A percentile compares a stretch with the other conserved stretches of the same genome.
These are phyloP conservation scores for Otolemur crassicaudatus DNA, from an alignment of 2,797 vertebrate genomes.

Conservation along the genomic window DNA sequence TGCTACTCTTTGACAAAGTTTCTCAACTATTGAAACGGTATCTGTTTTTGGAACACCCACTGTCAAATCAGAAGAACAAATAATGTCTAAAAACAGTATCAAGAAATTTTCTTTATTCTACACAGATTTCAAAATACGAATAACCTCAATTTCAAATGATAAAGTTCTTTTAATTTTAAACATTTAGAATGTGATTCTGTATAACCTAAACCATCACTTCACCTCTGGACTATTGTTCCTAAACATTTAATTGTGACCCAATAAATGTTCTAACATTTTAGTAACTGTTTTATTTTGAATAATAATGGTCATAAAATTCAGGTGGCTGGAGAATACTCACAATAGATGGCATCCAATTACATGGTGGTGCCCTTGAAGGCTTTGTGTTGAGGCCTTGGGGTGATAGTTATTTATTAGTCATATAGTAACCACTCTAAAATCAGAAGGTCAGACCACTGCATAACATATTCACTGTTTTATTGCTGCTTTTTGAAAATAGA, in stretches of 20 bases:
- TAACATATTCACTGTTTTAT: background rate
- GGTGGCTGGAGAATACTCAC: slow-evolving; percentile 7
- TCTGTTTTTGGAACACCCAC: background rate
- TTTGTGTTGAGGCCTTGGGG: slow-evolving; percentile 13
- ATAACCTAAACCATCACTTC: background rate
- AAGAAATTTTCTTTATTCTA: background rate
- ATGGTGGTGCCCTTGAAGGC: background rate
- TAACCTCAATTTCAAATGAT: background rate
- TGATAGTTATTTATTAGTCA: slow-evolving; percentile 28
- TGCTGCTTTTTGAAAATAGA: slow-evolving; percentile 52
- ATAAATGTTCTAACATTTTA: slow-evolving; percentile 12
- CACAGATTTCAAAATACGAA: background rate
- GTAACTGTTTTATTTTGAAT: slow-evolving; percentile 52
- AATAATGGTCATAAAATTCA: slow-evolving; percentile 46
- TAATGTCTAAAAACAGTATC: background rate
- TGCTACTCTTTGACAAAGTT: background rate
- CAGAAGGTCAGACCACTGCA: background rate
- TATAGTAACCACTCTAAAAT: slow-evolving; percentile 24
- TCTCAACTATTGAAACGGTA: background rate
- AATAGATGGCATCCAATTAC: slow-evolving; percentile 63
- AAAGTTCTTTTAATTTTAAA: slow-evolving; percentile 18
- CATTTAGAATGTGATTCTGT: background rate
- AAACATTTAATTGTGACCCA: slow-evolving; percentile 27
- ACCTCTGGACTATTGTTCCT: background rate
- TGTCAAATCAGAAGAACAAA: background rate